Percentiles rank a stretch among this genome's conserved stretches.
Conservation (phyloP, 1,140 invertebrate species). For the Halesus radiatus region DNA sequence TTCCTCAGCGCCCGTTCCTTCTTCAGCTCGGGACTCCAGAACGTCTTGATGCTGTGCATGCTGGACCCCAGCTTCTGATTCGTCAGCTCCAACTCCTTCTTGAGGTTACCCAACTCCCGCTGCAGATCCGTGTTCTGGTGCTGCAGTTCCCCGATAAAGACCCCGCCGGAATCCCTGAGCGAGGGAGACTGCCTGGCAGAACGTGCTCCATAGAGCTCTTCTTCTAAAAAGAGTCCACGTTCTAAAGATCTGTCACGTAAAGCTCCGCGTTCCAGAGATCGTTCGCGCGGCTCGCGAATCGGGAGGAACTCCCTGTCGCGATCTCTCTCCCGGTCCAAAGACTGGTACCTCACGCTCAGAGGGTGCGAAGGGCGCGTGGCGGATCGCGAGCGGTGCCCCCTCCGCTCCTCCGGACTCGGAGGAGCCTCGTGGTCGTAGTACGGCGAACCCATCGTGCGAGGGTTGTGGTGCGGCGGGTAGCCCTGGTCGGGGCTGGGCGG, state of each 20-base stretch:
- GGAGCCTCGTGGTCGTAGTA: constrained; percentile 83
- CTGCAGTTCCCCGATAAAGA: constrained; percentile 93
- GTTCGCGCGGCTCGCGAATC: constrained; percentile 79
- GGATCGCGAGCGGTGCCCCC: constrained; percentile 75
- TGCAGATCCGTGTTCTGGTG: constrained; percentile 95
- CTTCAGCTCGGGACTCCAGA: constrained; percentile 99
- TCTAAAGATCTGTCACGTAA: constrained; percentile 74
- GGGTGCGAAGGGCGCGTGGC: constrained; percentile 71
- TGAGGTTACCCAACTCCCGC: constrained; percentile 95
- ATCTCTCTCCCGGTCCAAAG: constrained; percentile 77
- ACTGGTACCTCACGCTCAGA: constrained; percentile 78
- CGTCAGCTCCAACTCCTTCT: constrained; percentile 96
- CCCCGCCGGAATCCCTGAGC: constrained; percentile 66
- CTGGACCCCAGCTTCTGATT: constrained; percentile 98
- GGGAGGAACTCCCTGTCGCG: constrained; percentile 86
- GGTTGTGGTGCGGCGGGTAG: constrained; percentile 53
- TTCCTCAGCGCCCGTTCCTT: constrained; percentile 96
- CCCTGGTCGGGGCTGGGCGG: constrained; percentile 47
- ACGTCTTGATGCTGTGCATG: constrained; percentile 99
- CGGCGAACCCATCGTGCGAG: constrained; percentile 71
- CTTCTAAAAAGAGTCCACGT: constrained; percentile 79
- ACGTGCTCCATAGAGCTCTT: constrained; percentile 79
- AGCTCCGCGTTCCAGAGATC: constrained; percentile 64
- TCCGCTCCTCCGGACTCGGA: constrained; percentile 79
- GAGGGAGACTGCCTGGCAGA: constrained; percentile 84